These are phyloP conservation scores for Ommatoiulus sabulosus DNA, from an alignment of 2,888 invertebrate species.

Conservation along the genomic window DNA sequence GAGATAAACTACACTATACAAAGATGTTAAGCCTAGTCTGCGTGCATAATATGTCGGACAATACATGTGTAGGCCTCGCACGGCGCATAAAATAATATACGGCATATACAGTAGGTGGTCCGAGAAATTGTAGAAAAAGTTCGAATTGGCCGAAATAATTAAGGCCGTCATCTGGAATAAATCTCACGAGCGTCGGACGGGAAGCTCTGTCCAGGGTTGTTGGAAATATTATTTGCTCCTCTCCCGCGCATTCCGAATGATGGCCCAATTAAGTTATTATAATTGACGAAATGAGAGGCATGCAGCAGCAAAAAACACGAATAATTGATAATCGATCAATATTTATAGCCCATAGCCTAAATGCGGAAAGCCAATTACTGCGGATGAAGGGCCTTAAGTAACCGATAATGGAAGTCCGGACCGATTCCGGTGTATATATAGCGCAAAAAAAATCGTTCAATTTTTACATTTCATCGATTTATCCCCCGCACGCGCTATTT, in stretches of 20 bases:
- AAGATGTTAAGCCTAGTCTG: neutral
- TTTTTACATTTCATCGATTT: neutral
- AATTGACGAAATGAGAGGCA: conserved; percentile 31
- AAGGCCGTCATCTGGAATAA: conserved; percentile 2
- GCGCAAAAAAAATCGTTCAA: neutral
- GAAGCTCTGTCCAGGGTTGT: neutral
- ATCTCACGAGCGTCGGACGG: neutral
- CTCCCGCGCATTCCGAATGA: conserved; percentile 4
- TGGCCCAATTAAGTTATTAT: conserved; percentile 38
- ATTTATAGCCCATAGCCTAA: conserved; percentile 24
- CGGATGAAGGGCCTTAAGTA: conserved; percentile 17
- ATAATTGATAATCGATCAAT: conserved; percentile 43
- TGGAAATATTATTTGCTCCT: conserved; percentile 29
- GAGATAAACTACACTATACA: conserved; percentile 3
- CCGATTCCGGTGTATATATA: neutral
- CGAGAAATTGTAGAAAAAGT: neutral
- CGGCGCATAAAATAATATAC: too few relatives aligned
- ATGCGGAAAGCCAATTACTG: conserved; percentile 17
- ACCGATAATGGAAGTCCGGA: neutral
- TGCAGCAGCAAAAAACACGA: conserved; percentile 2
- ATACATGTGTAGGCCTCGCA: neutral
- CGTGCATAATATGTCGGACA: neutral
- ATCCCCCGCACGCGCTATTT: neutral
- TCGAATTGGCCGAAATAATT: neutral
- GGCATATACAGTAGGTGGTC: neutral